Percentiles rank a stretch among this genome's conserved stretches.
phyloP scores from a whole-genome alignment of 2,797 vertebrate species.

The Rhinichthys osculus region DNA sequence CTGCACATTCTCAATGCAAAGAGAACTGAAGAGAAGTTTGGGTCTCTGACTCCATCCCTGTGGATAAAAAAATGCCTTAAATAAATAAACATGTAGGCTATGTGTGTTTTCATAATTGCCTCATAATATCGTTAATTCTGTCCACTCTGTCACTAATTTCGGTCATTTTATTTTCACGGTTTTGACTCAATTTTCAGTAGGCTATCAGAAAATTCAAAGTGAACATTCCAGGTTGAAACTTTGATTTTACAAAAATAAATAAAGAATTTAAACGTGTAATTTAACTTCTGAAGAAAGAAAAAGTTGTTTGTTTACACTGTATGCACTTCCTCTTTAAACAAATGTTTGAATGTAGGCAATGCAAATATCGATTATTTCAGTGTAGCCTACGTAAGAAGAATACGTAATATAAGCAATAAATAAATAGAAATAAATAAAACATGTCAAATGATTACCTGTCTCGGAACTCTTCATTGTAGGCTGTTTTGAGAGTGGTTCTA shows the following conservation, averaged over 20 bases:
- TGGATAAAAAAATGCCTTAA: slow-evolving; percentile 13
- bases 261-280: not conserved
- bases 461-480: slow-evolving; percentile 86
- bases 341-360: not conserved
- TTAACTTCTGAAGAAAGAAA: not conserved
- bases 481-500: slow-evolving; percentile 70
- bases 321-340: not conserved
- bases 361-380: not conserved
- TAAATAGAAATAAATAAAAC: not conserved
- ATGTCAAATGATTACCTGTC: slow-evolving; percentile 73
- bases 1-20: slow-evolving; percentile 68
- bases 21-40: slow-evolving; percentile 81
- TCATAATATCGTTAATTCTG: no score
- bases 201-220: not conserved
- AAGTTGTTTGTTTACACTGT: not conserved
- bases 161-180: not conserved
- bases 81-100: not conserved
- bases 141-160: not conserved
- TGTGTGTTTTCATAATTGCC: not conserved
- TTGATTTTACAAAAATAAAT: not conserved
- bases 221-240: not conserved
- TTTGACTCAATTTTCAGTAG: not conserved
- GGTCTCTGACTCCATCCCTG: slow-evolving; percentile 73
- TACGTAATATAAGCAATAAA: not conserved
- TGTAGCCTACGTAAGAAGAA: not conserved